phyloP scores from a whole-genome alignment of 2,888 invertebrate species.

The Smittia sp. region DNA sequence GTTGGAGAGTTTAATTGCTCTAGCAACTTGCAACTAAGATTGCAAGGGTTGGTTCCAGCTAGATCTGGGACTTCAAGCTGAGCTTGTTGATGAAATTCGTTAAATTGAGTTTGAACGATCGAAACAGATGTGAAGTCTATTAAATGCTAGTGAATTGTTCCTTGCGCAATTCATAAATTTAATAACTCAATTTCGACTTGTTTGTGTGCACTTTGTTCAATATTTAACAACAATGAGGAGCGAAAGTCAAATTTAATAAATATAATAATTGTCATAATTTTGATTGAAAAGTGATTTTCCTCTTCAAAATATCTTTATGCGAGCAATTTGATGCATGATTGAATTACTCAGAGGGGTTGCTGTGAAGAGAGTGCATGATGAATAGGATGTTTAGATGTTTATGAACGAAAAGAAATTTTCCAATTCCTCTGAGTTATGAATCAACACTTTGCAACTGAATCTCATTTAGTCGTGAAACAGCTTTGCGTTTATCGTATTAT shows the following conservation, averaged over 20 bases:
- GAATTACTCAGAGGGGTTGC: slow-evolving; percentile 16
- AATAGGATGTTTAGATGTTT: not conserved
- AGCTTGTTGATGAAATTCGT: too few species aligned
- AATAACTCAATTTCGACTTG: slow-evolving; percentile 30
- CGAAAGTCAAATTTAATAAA: slow-evolving; percentile 39
- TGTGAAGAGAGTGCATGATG: not conserved
- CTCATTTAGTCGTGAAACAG: not conserved
- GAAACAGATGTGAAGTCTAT: slow-evolving; percentile 36
- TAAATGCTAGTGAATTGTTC: slow-evolving; percentile 1
- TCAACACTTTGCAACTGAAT: slow-evolving; percentile 13
- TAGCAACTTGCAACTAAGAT: too few species aligned
- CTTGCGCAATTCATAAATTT: slow-evolving; percentile 27
- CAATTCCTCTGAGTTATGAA: not conserved
- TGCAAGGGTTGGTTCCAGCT: not conserved
- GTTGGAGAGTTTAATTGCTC: too few species aligned
- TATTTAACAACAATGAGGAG: slow-evolving; percentile 16
- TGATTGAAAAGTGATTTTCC: slow-evolving; percentile 41
- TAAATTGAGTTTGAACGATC: not conserved
- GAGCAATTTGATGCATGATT: slow-evolving; percentile 22
- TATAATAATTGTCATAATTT: slow-evolving; percentile 42
- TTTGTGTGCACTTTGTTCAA: not conserved
- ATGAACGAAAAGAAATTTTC: not conserved
- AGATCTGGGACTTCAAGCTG: too few species aligned
- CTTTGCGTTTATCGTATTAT: not conserved
- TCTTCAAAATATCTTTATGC: slow-evolving; percentile 20